These are phyloP conservation scores for Acronicta alni DNA, from an alignment of 2,888 invertebrate genomes.

Conservation along the genomic window DNA sequence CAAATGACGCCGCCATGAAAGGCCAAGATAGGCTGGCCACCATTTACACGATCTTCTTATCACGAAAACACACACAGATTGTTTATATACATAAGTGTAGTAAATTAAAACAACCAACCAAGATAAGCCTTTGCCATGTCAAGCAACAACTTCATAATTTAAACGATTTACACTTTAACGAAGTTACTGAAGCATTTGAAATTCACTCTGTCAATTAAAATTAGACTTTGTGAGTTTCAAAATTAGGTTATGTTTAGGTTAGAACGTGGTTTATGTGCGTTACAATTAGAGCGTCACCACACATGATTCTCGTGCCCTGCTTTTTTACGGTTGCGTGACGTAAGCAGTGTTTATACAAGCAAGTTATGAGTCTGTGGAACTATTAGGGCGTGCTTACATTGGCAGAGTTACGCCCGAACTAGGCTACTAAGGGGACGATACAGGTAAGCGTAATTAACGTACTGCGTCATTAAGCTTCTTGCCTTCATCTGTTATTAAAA, in stretches of 20 bases:
- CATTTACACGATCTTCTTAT: slow-evolving; percentile 15
- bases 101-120: slow-evolving; percentile 50
- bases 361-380: slow-evolving; percentile 19
- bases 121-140: slow-evolving; percentile 43
- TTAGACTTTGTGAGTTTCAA: slow-evolving; percentile 2
- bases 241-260: slow-evolving; percentile 9
- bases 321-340: slow-evolving; percentile 58
- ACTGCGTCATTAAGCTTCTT: too few species aligned
- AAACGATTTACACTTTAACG: slow-evolving; percentile 53
- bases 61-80: slow-evolving; percentile 30
- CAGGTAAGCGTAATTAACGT: too few species aligned
- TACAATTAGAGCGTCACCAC: slow-evolving; percentile 53
- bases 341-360: slow-evolving; percentile 19
- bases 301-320: slow-evolving; percentile 53
- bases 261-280: slow-evolving; percentile 16
- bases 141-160: slow-evolving; percentile 60
- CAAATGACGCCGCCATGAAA: slow-evolving; percentile 4
- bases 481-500: too few species aligned
- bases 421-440: too few species aligned
- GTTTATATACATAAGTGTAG: slow-evolving; percentile 38
- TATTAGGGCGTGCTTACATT: background rate
- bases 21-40: slow-evolving; percentile 6
- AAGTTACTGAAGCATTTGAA: slow-evolving; percentile 43
- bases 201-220: slow-evolving; percentile 32
- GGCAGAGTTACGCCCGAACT: background rate